Evolutionary conservation across 2,797 vertebrate species (phyloP), one percentile per base, ranked within the genome.

Genomic region (Neostethus bicornis): DNA sequence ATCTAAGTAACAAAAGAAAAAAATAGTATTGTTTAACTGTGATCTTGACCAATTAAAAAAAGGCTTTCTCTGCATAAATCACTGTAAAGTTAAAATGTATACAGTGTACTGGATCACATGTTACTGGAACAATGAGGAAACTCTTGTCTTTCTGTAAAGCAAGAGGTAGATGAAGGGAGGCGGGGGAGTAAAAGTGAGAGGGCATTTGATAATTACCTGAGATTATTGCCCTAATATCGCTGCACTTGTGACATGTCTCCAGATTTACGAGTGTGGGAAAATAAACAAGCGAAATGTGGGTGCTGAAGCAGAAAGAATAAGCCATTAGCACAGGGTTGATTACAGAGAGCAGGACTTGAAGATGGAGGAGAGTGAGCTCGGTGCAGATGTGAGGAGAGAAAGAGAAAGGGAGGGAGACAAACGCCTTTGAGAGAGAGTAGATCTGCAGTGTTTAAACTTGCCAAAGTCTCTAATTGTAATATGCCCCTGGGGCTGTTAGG

Each of bases 251-350:
- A 96, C 94, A 93, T 87, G 92, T 87, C 90, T 89, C 92, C 93
- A 95, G 94, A 98, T 98, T 96, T 97, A 96, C 93, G 93, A 95
- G 93, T 87, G 84, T 92, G 90, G 91, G 92, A 95, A 97, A 97
- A 96, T 96, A 97, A 97, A 96, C 94, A 96, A 96, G 95, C 96
- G 94, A 95, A 98, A 95, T 96, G 95, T 94, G 96, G 93, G 93
- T 95, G 95, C 93, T 96, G 94, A 92, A 97, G 95, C 96, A 97
- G 95, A 97, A 96, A 98, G 92, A 97, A 95, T 94, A 97, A 95
- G 92, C 96, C 94, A 96, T 98, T 97, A 96, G 94, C 93, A 94
- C 92, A 93, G 93, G 92, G 91, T 94, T 97, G 97, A 98, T 98
- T 98, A 97, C 94, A 91, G 91, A 89, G 85, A 86, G 90, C 89